Conservation (phyloP, 2,797 vertebrate genomes). For the Manis javanica region DNA sequence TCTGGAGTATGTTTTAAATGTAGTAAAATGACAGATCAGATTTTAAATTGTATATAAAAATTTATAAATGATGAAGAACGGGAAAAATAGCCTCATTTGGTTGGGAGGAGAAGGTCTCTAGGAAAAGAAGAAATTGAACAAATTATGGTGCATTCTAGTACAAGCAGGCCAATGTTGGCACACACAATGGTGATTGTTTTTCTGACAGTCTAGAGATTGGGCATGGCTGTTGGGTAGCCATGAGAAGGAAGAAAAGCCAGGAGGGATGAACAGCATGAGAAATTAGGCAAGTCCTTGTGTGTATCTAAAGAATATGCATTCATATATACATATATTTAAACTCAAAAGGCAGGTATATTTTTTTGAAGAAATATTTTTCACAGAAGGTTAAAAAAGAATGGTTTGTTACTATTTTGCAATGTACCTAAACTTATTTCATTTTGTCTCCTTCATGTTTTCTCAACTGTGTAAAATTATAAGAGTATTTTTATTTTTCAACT, state of each 20-base stretch:
- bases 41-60: conserved; percentile 23
- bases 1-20: neutral
- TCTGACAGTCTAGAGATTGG: neutral
- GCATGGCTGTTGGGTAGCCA: neutral
- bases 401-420: neutral
- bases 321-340: neutral
- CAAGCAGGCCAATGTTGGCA: neutral
- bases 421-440: neutral
- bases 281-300: neutral
- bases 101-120: neutral
- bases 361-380: neutral
- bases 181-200: neutral
- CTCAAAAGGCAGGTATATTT: neutral
- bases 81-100: neutral
- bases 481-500: neutral
- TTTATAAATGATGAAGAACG: neutral
- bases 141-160: neutral
- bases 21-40: neutral
- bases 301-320: neutral
- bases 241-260: neutral
- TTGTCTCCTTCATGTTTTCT: neutral
- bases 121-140: neutral
- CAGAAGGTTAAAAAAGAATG: neutral
- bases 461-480: neutral
- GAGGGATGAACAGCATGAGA: neutral